Evolutionary conservation across 2,888 invertebrate species (phyloP).

Genomic region (Heterodera filipjevi): DNA sequence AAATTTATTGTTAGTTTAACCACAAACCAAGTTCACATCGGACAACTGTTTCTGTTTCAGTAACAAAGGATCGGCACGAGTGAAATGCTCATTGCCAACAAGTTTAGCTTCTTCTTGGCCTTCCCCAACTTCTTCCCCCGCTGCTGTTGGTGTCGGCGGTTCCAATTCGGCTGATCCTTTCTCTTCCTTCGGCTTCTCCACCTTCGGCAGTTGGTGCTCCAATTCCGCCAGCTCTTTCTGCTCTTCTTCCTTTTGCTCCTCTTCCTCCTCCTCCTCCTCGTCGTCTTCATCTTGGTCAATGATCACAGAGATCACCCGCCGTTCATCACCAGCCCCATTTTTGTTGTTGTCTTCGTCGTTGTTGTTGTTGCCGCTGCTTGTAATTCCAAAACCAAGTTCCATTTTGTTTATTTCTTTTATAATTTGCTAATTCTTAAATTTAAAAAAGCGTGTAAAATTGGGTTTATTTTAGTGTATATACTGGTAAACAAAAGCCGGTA

Average conservation of each 20-base stretch:
- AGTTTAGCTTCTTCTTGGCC: neutral
- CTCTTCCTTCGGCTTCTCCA: neutral
- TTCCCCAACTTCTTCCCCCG: neutral
- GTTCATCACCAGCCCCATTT: neutral
- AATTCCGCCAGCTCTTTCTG: neutral
- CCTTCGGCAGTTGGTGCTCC: neutral
- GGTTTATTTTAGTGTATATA: too few species aligned
- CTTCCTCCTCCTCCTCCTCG: neutral
- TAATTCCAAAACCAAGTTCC: conserved; percentile 1
- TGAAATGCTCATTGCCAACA: too few species aligned
- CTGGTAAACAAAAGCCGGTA: too few species aligned
- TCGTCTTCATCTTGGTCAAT: conserved; percentile 21
- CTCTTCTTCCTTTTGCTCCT: too few species aligned
- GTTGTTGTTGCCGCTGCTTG: neutral
- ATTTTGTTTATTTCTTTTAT: neutral
- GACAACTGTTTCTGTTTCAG: neutral
- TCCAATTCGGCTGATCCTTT: neutral
- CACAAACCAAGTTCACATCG: neutral
- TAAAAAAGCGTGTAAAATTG: too few species aligned
- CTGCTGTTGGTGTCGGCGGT: too few species aligned
- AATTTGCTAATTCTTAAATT: too few species aligned
- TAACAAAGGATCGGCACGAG: neutral
- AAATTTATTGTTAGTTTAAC: too few species aligned
- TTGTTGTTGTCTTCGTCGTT: conserved; percentile 3
- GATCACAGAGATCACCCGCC: conserved; percentile 12